Base-by-base conservation (phyloP, 2,888 invertebrate genomes). In the Dasysyrphus albostriatus region DNA sequence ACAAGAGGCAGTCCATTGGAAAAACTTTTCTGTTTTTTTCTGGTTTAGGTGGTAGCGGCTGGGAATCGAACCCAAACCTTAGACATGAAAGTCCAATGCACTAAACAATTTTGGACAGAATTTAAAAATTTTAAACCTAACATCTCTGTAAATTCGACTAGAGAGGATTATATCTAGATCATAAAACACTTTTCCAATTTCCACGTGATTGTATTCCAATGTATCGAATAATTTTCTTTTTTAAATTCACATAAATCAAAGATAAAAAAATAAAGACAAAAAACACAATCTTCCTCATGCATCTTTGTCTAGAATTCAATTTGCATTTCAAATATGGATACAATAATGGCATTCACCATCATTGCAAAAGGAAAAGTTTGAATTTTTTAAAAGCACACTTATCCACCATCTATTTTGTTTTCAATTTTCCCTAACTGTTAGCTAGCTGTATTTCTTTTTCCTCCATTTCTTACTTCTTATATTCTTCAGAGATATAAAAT, bases 311-410 rank as follows among this genome's bases (percentile, higher is more conserved):
- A n/a, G 39, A 65, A 79, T 73, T 73, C 37, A 79, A 79, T 79
- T 79, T 73, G 65, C 79, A 74, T 81, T 54, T 49, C 44, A 69
- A 61, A 69, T 49, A 61, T 49, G 37, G 34, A 72, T 61, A 58
- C 39, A 42, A 59, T 59, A 24, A 69, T n/a, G 29, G 69, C 39
- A 54, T 14, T 24, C 29, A 29, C 54, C 54, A 49, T 49, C 42
- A 34, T 5, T 24, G 24, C 24, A 1, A 24, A 34, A 8, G 12
- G 3, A 72, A 77, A 70, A 77, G 51, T 70, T 63, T 14, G n/a
- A 76, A 47, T 67, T 67, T 63, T 65, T 81, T 47, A 61, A 63
- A 54, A 69, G 54, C 7, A 37, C 44, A 69, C 16, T 58, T 63
- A 56, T 7, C 32, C n/a, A 14, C 63, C 51, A 19, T 65, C 63